Base-by-base conservation (phyloP, 2,113 vertebrate species). In the Oncorhynchus clarkii region DNA sequence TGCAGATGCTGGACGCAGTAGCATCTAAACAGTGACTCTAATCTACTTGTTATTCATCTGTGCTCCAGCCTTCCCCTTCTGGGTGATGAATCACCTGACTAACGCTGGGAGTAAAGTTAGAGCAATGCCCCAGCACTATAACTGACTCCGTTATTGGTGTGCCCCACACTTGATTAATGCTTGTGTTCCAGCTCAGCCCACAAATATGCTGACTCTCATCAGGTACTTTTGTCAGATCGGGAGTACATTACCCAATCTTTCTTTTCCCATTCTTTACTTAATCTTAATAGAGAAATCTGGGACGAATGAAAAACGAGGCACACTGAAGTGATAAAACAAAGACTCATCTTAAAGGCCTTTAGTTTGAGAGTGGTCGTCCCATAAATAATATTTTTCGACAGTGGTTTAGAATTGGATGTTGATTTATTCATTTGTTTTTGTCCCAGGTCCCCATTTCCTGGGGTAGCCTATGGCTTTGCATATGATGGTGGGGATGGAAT, bases 1-100 rank as follows among this genome's bases (percentile, higher is more conserved):
- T 59, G 49, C 51, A 76, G 74, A 86, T 83, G 77, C 87, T 82
- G 86, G 82, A 74, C 84, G 80, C 85, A 89, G 84, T 76, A 80
- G 88, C 82, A 86, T 89, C 89, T 84, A 90, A 91, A 90, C 84
- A 90, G 83, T 84, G 87, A 89, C 89, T 84, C 62, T 92, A 92
- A 92, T 92, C 88, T 84, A 91, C 82, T 91, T 88, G 88, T 91
- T 91, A 93, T 93, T 90, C 92, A 92, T 93, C 90, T 92, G 84
- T 79, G 16, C n/a, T 31, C 45, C 64, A 71, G 34, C 77, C 74
- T 66, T 85, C 87, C 79, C 79, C 78, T 51, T 26, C 5, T 13
- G 72, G 71, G 86, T 91, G 90, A 93, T 93, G 84, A 91, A 93
- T 90, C 87, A 80, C 87, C 85, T 62, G 80, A 76, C 79, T 54